These are phyloP conservation scores for Chrysemys picta DNA, from an alignment of 2,113 vertebrate species.

Conservation along the genomic window DNA sequence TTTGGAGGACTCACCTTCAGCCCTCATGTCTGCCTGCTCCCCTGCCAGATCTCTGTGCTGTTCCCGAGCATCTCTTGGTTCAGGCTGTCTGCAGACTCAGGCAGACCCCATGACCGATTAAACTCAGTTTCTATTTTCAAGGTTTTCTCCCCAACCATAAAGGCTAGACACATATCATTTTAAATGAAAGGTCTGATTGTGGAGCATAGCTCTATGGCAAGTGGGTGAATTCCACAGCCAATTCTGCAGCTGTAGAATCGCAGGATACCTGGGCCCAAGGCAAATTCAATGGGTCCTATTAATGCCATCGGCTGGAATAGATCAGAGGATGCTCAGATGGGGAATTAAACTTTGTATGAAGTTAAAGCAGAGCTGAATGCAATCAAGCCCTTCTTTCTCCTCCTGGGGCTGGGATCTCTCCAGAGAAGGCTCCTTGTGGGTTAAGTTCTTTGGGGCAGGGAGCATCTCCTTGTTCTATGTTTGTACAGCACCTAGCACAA, in stretches of 20 bases:
- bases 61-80: neutral
- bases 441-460: accelerated
- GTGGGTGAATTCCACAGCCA: neutral
- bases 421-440: neutral
- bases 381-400: neutral
- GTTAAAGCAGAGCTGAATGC: neutral
- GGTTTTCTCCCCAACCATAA: neutral
- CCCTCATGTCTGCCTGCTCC: no score
- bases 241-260: neutral
- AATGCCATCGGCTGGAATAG: neutral
- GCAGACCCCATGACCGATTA: neutral
- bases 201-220: neutral
- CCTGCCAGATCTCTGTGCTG: neutral
- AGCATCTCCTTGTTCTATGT: neutral
- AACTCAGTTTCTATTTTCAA: neutral
- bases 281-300: neutral
- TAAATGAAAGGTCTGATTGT: neutral
- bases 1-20: no score
- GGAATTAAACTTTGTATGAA: neutral
- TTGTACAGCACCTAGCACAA: neutral
- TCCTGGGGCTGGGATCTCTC: neutral
- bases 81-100: neutral
- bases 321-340: neutral
- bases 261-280: neutral
- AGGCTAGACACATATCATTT: neutral